Percentiles rank a stretch among this genome's conserved stretches.
phyloP scores from a whole-genome alignment of 2,888 invertebrate genomes.

The Eupelmus urozonus region DNA sequence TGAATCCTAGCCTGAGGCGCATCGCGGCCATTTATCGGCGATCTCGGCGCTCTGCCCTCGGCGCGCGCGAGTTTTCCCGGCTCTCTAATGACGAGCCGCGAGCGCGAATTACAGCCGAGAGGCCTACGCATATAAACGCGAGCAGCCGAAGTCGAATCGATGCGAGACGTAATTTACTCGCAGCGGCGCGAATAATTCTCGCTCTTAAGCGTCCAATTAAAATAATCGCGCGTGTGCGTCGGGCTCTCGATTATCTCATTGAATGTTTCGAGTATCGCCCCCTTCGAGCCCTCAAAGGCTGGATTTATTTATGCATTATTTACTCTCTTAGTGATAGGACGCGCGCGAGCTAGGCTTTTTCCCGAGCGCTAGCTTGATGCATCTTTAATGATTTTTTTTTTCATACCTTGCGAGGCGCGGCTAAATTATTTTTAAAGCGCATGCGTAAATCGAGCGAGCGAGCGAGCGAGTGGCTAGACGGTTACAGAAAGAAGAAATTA shows the following conservation, averaged over 20 bases:
- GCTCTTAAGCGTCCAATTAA: slow-evolving; percentile 54
- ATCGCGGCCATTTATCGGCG: slow-evolving; percentile 71
- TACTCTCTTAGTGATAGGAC: slow-evolving; percentile 46
- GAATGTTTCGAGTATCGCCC: slow-evolving; percentile 10
- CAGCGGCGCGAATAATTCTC: slow-evolving; percentile 52
- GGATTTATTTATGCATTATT: slow-evolving; percentile 58
- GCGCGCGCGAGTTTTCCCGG: slow-evolving; percentile 69
- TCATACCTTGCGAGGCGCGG: slow-evolving; percentile 30
- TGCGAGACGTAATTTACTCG: slow-evolving; percentile 49
- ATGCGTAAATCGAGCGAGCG: slow-evolving; percentile 20
- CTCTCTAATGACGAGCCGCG: neutral
- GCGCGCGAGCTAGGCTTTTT: neutral
- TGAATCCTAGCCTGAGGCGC: slow-evolving; percentile 65
- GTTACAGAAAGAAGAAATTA: slow-evolving; percentile 18
- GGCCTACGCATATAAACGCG: too few species aligned
- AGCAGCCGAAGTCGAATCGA: slow-evolving; percentile 44
- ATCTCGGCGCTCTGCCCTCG: slow-evolving; percentile 67
- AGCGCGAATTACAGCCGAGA: neutral
- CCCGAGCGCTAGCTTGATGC: slow-evolving; percentile 9
- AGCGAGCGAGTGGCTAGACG: neutral
- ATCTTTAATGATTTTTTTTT: slow-evolving; percentile 40
- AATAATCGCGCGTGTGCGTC: slow-evolving; percentile 41
- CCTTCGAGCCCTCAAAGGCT: neutral
- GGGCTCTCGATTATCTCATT: slow-evolving; percentile 31
- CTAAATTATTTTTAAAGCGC: slow-evolving; percentile 29